Conservation (phyloP, 1,140 invertebrate genomes). For the Drosophila bifasciata region DNA sequence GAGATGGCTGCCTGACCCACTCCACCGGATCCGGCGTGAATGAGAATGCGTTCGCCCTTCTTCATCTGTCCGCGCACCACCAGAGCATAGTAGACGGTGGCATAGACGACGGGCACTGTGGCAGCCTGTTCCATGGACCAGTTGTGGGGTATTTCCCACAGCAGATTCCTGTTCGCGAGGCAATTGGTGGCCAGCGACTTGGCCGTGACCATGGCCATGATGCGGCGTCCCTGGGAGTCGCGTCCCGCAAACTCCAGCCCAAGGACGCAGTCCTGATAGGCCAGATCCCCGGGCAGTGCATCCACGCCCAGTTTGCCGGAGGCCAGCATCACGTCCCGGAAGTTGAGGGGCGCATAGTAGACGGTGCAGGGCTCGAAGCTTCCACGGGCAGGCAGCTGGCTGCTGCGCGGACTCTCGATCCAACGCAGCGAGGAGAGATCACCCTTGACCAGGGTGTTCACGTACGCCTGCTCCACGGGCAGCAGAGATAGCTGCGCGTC, state of each 20-base stretch:
- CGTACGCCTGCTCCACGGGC: constrained; percentile 94
- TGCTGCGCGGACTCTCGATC: constrained; percentile 92
- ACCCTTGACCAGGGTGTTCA: constrained; percentile 93
- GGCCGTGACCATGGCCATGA: constrained; percentile 97
- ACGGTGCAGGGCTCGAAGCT: constrained; percentile 91
- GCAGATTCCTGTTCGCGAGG: constrained; percentile 92
- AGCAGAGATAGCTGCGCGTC: constrained; percentile 86
- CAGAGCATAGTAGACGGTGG: constrained; percentile 96
- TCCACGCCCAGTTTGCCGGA: constrained; percentile 97
- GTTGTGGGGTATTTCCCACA: constrained; percentile 94
- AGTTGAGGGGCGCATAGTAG: constrained; percentile 97
- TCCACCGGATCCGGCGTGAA: constrained; percentile 98
- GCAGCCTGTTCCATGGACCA: constrained; percentile 97
- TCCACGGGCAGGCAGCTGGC: background rate
- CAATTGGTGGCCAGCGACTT: constrained; percentile 95
- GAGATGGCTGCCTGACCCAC: constrained; percentile 98
- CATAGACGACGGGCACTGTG: constrained; percentile 96
- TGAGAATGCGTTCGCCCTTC: constrained; percentile 93
- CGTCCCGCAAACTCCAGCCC: constrained; percentile 97
- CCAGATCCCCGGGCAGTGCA: constrained; percentile 94
- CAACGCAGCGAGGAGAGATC: constrained; percentile 96
- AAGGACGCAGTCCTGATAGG: constrained; percentile 95
- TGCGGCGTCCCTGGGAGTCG: constrained; percentile 89
- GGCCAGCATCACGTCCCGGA: constrained; percentile 98
- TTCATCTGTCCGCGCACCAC: constrained; percentile 93